Percentiles rank a stretch among this genome's conserved stretches.
Conservation (phyloP, 2,113 vertebrate species). For the Gnathonemus longibarbis region DNA sequence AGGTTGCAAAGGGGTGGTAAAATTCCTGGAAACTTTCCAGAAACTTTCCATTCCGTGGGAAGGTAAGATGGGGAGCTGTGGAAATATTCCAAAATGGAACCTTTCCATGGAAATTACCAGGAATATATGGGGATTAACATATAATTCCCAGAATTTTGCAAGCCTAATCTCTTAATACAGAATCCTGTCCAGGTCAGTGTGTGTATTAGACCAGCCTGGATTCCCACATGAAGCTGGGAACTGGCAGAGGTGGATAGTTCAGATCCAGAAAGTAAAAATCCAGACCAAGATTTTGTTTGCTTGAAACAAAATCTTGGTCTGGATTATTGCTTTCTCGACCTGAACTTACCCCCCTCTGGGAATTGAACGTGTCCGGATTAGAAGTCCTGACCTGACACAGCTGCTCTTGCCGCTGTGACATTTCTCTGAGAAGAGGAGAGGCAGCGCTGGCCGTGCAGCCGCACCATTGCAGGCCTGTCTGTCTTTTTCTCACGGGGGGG, state of each 20-base stretch:
- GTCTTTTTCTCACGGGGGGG: background rate
- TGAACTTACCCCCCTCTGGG: background rate
- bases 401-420: background rate
- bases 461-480: background rate
- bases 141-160: too few relatives aligned
- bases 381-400: background rate
- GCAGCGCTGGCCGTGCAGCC: background rate
- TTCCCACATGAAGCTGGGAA: background rate
- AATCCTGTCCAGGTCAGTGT: background rate
- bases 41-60: too few relatives aligned
- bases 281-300: background rate
- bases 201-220: background rate
- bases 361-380: background rate
- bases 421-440: background rate
- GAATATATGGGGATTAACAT: too few relatives aligned
- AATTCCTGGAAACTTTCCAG: too few relatives aligned
- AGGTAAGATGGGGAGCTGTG: too few relatives aligned
- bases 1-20: too few relatives aligned
- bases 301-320: background rate
- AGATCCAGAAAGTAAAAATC: background rate
- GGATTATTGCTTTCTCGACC: background rate
- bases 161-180: background rate
- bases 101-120: too few relatives aligned
- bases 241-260: background rate
- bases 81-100: too few relatives aligned